Evolutionary conservation across 2,888 invertebrate genomes (phyloP).

Genomic region (Lochmaea capreae): DNA sequence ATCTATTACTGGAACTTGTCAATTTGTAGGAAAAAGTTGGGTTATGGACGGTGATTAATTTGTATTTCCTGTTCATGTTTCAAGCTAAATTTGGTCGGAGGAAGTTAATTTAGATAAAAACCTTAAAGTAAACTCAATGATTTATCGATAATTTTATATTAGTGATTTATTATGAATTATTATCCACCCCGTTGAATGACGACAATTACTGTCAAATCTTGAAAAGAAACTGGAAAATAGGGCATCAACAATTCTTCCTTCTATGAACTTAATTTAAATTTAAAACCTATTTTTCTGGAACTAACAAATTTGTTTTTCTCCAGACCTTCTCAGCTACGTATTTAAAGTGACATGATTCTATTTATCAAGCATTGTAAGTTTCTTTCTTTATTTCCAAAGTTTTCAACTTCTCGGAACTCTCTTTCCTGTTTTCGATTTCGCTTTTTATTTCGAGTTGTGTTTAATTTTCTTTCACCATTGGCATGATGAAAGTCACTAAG

Average conservation of each 20-base stretch:
- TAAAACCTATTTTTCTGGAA: not conserved
- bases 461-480: not conserved
- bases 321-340: not conserved
- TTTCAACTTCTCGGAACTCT: not conserved
- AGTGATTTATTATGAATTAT: too few relatives aligned
- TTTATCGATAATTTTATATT: too few relatives aligned
- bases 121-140: not conserved
- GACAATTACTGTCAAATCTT: too few relatives aligned
- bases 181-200: too few relatives aligned
- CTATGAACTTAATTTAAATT: not conserved
- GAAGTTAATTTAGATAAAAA: not conserved
- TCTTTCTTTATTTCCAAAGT: not conserved
- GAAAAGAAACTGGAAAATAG: too few relatives aligned
- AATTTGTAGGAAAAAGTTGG: conserved; percentile 3
- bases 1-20: conserved; percentile 9
- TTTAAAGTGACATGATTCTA: not conserved
- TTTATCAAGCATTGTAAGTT: conserved; percentile 2
- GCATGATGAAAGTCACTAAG: too few relatives aligned
- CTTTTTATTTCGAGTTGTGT: not conserved
- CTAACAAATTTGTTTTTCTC: not conserved
- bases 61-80: not conserved
- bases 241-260: too few relatives aligned
- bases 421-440: not conserved
- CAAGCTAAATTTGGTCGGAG: not conserved
- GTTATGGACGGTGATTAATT: conserved; percentile 10